Evolutionary conservation across 2,113 vertebrate genomes (phyloP), one percentile per base, ranked within the genome.

Genomic region (Xenopus borealis): DNA sequence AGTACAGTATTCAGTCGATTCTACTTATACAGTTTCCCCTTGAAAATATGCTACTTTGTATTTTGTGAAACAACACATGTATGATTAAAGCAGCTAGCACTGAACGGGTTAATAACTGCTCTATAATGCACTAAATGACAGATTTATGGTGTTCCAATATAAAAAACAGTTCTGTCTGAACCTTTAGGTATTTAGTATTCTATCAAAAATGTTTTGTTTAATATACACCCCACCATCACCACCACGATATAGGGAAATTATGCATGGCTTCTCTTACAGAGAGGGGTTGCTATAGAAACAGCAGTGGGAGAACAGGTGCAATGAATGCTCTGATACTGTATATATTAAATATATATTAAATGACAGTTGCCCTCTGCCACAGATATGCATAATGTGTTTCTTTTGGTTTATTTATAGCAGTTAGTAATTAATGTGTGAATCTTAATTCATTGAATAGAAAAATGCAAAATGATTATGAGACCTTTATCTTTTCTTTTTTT

Each of bases 161-260:
- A 16, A 55, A 55, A 55, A 55, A 17, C 18, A 55, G 81, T 80
- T 89, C 83, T 81, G 80, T 84, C 79, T 82, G 82, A 82, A 88
- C 87, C 87, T 91, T 85, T 78, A n/a, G 87, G 83, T 83, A 86
- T 83, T 85, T 82, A 72, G 40, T 78, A 81, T 85, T 87, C 81
- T 83, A 89, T 85, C 88, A 9, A 40, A 40, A 40, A 40, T 7
- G 5, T 40, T 40, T 33, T 85, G 88, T 88, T 91, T 89, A 89
- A 88, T 90, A 86, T 89, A 89, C 3, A 27, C 23, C 23, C 23
- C 91, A 88, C 89, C 86, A 92, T 89, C 88, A 79, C 88, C 87
- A 89, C 85, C 87, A 90, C 80, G 68, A 87, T 89, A 84, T 82
- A 81, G 81, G 87, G 83, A 89, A 89, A 91, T 91, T 90, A 89